Evolutionary conservation across 2,113 vertebrate genomes (phyloP).

Genomic region (Scartelaos histophorus): DNA sequence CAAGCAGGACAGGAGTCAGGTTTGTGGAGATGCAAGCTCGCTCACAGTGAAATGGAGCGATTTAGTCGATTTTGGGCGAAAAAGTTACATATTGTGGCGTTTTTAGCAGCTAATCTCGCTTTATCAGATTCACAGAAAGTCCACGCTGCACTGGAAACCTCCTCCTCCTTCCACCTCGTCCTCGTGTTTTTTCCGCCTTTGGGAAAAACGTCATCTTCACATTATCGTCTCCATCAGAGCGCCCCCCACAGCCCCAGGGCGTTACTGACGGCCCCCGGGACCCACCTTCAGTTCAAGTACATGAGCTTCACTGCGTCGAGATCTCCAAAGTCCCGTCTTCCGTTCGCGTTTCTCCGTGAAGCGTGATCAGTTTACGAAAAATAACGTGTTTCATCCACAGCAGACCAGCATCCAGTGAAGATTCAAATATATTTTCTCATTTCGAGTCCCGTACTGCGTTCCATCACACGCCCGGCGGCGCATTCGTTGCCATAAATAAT

Average conservation of each 20-base stretch:
- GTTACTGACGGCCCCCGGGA: slow-evolving; percentile 21
- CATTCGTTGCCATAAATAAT: slow-evolving; percentile 58
- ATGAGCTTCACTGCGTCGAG: slow-evolving; percentile 16
- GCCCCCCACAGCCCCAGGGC: slow-evolving; percentile 9
- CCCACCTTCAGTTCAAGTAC: slow-evolving; percentile 42
- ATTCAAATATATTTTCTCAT: slow-evolving; percentile 27
- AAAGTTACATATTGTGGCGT: no score
- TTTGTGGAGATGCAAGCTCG: no score
- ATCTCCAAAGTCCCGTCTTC: slow-evolving; percentile 15
- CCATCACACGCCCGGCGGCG: slow-evolving; percentile 52
- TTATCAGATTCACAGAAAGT: neutral
- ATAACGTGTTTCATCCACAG: slow-evolving; percentile 47
- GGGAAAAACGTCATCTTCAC: slow-evolving; percentile 44
- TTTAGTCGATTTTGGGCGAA: no score
- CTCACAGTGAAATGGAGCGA: no score
- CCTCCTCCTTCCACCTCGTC: neutral
- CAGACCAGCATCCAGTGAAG: slow-evolving; percentile 67
- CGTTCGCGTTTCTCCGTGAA: slow-evolving; percentile 13
- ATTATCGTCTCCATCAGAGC: slow-evolving; percentile 21
- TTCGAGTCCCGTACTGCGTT: slow-evolving; percentile 33
- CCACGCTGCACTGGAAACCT: neutral
- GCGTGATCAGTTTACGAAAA: slow-evolving; percentile 20
- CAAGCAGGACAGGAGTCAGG: no score
- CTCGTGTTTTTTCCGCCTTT: slow-evolving; percentile 7
- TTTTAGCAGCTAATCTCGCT: no score